phyloP scores from a whole-genome alignment of 2,888 invertebrate species.

The Metopia argyrocephala region DNA sequence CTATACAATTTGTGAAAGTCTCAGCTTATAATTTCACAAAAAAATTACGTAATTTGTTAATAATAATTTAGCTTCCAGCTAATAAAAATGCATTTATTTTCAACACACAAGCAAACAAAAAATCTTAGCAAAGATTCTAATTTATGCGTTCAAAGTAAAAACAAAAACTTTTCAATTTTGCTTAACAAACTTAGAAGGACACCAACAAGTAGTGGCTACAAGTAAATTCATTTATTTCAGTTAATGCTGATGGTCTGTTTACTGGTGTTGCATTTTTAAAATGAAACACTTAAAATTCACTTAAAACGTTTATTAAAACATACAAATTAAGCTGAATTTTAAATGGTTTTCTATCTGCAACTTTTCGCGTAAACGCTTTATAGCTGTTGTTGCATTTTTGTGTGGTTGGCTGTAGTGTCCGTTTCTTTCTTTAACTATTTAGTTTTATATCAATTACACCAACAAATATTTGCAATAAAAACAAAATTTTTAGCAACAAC shows the following conservation, averaged over 20 bases:
- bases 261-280: slow-evolving; percentile 34
- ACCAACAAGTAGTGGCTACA: slow-evolving; percentile 31
- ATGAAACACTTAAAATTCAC: slow-evolving; percentile 44
- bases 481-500: slow-evolving; percentile 66
- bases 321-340: slow-evolving; percentile 47
- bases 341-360: slow-evolving; percentile 13
- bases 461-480: slow-evolving; percentile 44
- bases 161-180: too few relatives aligned
- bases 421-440: slow-evolving; percentile 50
- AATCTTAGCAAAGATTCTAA: too few relatives aligned
- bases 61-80: too few relatives aligned
- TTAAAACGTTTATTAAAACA: slow-evolving; percentile 51
- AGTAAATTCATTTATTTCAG: slow-evolving; percentile 8
- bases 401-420: not conserved
- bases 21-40: too few relatives aligned
- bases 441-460: slow-evolving; percentile 65
- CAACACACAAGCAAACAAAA: too few relatives aligned
- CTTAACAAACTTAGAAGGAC: not conserved
- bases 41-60: too few relatives aligned
- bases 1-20: too few relatives aligned
- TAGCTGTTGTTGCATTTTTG: not conserved
- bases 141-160: too few relatives aligned
- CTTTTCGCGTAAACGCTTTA: not conserved
- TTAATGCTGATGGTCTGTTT: not conserved
- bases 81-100: too few relatives aligned